Percentiles rank a stretch among this genome's conserved stretches.
Conservation (phyloP, 53 echinoderm and acorn worm species). For the Pentamera pediparva region DNA sequence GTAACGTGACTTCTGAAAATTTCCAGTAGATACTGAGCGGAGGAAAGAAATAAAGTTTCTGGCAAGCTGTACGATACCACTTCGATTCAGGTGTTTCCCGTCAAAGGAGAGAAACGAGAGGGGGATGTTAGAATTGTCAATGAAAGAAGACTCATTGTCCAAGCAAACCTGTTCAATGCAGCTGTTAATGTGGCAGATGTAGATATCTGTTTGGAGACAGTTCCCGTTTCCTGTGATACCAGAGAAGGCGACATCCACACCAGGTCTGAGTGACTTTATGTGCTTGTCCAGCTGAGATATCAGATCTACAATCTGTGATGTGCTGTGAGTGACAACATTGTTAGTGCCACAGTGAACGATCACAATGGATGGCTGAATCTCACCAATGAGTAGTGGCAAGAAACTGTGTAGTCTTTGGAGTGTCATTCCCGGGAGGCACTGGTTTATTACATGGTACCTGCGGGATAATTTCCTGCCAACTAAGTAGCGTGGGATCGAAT, state of each 20-base stretch:
- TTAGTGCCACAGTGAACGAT: background rate
- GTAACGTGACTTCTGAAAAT: background rate
- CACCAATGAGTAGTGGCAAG: background rate
- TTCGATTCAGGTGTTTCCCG: background rate
- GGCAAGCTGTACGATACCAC: conserved; percentile 8
- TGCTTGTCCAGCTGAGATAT: background rate
- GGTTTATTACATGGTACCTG: background rate
- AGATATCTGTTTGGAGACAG: conserved; percentile 11
- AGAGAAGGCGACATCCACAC: conserved; percentile 5
- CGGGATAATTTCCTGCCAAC: background rate
- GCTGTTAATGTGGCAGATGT: background rate
- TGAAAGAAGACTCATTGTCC: background rate
- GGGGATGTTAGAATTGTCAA: background rate
- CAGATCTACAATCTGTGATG: background rate
- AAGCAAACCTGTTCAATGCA: background rate
- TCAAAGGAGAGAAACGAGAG: background rate
- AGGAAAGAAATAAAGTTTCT: conserved; percentile 3
- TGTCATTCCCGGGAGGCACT: conserved; percentile 5
- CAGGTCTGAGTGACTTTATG: background rate
- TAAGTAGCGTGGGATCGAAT: background rate
- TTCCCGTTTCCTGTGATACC: background rate
- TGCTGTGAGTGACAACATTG: background rate
- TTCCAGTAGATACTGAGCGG: background rate
- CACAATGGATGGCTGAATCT: background rate
- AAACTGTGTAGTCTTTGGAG: background rate